A percentile compares a stretch with the other conserved stretches of the same genome.
Conservation (phyloP, 2,113 vertebrate species). For the Python bivittatus region DNA sequence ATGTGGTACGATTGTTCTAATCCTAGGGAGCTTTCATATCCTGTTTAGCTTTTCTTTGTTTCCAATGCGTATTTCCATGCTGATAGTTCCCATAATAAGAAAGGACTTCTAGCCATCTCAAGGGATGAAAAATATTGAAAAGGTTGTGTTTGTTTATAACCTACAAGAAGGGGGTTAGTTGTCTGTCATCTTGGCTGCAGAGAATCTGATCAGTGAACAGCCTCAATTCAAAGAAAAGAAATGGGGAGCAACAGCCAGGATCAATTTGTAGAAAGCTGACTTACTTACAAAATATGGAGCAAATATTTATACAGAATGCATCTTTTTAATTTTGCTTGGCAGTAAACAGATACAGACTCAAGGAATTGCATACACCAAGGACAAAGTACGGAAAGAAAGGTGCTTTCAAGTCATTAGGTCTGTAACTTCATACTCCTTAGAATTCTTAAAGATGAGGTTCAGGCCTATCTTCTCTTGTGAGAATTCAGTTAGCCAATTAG, state of each 20-base stretch:
- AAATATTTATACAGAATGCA: background rate
- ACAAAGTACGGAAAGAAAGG: background rate
- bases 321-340: constrained; percentile 2
- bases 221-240: background rate
- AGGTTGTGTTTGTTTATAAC: background rate
- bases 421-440: background rate
- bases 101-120: background rate
- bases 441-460: background rate
- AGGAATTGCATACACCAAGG: constrained; percentile 16
- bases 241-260: background rate
- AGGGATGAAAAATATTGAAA: background rate
- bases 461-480: background rate
- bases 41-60: background rate
- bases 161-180: background rate
- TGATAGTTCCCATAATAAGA: background rate
- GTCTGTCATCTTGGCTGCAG: background rate
- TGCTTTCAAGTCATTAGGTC: background rate
- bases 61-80: background rate
- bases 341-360: constrained; percentile 9
- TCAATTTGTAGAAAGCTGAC: background rate
- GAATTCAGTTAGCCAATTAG: background rate
- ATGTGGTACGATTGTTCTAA: background rate
- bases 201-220: background rate
- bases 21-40: background rate
- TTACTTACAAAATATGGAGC: background rate